phyloP scores from a whole-genome alignment of 1,140 invertebrate species.

The Mizuhopecten yessoensis region DNA sequence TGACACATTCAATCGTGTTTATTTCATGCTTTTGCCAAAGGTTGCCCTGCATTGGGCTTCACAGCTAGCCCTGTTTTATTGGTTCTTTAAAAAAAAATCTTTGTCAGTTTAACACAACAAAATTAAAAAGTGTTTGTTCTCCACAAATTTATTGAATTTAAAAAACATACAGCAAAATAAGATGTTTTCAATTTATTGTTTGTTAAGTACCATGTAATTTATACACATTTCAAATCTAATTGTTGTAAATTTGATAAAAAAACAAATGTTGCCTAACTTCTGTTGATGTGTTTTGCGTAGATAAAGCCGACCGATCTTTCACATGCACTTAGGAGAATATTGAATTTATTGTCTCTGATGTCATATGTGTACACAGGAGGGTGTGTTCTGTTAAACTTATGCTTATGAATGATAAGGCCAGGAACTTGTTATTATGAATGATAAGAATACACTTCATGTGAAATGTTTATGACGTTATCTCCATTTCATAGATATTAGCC shows the following conservation, averaged over 20 bases:
- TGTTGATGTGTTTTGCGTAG: not conserved
- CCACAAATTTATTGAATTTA: not conserved
- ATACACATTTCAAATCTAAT: not conserved
- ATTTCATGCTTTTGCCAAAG: not conserved
- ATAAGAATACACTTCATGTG: not conserved
- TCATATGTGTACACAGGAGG: not conserved
- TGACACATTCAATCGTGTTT: not conserved
- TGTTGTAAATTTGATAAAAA: too few relatives aligned
- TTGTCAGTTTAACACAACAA: not conserved
- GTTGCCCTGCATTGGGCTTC: not conserved
- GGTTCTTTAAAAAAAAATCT: not conserved
- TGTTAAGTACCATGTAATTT: not conserved
- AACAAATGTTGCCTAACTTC: not conserved
- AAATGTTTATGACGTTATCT: too few relatives aligned
- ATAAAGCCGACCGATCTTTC: not conserved
- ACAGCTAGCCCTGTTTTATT: not conserved
- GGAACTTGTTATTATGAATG: not conserved
- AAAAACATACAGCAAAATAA: not conserved
- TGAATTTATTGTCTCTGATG: not conserved
- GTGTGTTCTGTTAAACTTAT: slow-evolving; percentile 27
- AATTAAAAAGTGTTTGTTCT: too few relatives aligned
- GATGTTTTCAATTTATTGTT: not conserved
- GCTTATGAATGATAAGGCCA: not conserved
- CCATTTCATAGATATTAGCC: not conserved
- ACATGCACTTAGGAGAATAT: not conserved